Evolutionary conservation across 2,797 vertebrate species (phyloP).

Genomic region (Myiotriccus ornatus): DNA sequence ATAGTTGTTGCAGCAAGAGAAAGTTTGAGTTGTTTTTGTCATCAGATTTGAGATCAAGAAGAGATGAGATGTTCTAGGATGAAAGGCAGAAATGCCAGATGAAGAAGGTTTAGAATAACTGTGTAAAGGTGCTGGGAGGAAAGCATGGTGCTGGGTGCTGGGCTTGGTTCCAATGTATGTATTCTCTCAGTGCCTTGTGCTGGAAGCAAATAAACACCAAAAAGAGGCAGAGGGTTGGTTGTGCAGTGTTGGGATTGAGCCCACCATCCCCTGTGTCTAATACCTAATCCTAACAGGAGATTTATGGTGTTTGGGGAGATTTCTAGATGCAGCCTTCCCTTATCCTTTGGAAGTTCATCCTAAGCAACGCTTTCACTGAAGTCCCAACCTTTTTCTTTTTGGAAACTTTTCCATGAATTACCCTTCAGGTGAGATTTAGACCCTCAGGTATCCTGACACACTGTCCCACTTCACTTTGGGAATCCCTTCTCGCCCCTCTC

Average conservation of each 20-base stretch:
- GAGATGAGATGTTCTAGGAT: not conserved
- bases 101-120: not conserved
- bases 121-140: not conserved
- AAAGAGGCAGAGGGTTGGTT: not conserved
- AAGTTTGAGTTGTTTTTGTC: not conserved
- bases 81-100: not conserved
- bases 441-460: fast-evolving
- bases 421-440: not conserved
- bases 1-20: not conserved
- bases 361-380: not conserved
- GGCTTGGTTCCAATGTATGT: not conserved
- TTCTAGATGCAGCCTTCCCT: not conserved
- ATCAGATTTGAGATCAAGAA: constrained; percentile 15
- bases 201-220: not conserved
- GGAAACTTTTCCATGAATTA: not conserved
- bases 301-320: not conserved
- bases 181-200: not conserved
- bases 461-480: not conserved
- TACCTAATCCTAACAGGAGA: not conserved
- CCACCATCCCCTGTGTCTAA: too few relatives aligned
- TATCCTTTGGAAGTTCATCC: not conserved
- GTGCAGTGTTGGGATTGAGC: not conserved
- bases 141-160: not conserved
- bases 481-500: not conserved
- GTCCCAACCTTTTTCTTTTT: not conserved